These are phyloP conservation scores for Alectura lathami DNA, from an alignment of 2,113 vertebrate genomes.

Conservation along the genomic window DNA sequence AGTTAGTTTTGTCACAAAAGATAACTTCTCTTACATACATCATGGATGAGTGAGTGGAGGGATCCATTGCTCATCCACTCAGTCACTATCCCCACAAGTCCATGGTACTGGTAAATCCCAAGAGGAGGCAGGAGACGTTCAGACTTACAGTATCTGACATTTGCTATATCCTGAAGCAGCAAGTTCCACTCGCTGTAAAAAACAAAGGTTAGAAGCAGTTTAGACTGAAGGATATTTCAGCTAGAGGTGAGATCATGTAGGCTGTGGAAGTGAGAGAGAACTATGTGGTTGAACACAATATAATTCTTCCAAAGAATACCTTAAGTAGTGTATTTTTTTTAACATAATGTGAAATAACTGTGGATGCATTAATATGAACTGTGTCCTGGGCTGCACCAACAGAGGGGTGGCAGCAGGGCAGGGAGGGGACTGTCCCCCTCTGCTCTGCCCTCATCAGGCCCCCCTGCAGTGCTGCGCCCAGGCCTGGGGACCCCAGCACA, in stretches of 20 bases:
- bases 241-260: background rate
- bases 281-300: background rate
- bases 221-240: background rate
- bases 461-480: too few species aligned
- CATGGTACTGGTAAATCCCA: slow-evolving; percentile 65
- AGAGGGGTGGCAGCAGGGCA: too few species aligned
- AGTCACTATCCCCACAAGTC: slow-evolving; percentile 65
- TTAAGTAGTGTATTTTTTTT: background rate
- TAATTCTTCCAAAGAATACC: background rate
- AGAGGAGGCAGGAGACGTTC: slow-evolving; percentile 60
- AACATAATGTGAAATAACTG: background rate
- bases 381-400: too few species aligned
- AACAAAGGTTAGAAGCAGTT: background rate
- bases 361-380: background rate
- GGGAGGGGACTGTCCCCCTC: too few species aligned
- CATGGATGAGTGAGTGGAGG: slow-evolving; percentile 70
- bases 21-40: slow-evolving; percentile 57
- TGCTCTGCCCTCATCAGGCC: too few species aligned
- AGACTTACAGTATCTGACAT: background rate
- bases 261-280: background rate
- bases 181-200: slow-evolving; percentile 38
- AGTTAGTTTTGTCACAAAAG: background rate
- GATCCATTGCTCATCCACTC: slow-evolving; percentile 80
- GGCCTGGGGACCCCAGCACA: too few species aligned
- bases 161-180: slow-evolving; percentile 42